Conservation (phyloP, 2,113 vertebrate species). For the Pagrus major region DNA sequence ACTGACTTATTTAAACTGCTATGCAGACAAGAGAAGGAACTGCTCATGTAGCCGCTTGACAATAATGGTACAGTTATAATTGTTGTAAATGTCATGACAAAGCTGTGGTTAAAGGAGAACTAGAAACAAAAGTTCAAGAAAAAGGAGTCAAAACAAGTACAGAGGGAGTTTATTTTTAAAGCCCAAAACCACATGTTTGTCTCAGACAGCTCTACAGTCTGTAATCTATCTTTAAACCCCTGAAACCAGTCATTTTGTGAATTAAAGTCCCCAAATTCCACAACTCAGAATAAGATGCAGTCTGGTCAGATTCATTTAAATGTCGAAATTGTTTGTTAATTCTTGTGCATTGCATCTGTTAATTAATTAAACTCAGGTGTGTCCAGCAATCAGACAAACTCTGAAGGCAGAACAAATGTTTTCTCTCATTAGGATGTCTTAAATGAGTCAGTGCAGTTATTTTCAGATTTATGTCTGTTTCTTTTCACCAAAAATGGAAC, state of each 20-base stretch:
- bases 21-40: not conserved
- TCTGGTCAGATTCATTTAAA: not conserved
- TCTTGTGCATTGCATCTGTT: not conserved
- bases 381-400: too few species aligned
- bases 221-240: not conserved
- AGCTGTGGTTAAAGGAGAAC: not conserved
- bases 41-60: not conserved
- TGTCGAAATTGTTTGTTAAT: not conserved
- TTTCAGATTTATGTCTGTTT: not conserved
- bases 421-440: too few species aligned
- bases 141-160: not conserved
- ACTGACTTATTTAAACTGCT: not conserved
- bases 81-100: conserved; percentile 9
- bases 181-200: conserved; percentile 16
- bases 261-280: not conserved
- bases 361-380: not conserved
- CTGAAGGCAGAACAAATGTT: too few species aligned
- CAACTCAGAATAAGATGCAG: not conserved
- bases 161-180: conserved; percentile 2
- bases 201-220: conserved; percentile 16
- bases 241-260: not conserved
- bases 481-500: not conserved
- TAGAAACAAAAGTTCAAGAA: not conserved
- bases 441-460: too few species aligned
- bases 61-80: not conserved